Evolutionary conservation across 1,140 invertebrate genomes (phyloP), one percentile per base, ranked within the genome.

Genomic region (Mya arenaria): DNA sequence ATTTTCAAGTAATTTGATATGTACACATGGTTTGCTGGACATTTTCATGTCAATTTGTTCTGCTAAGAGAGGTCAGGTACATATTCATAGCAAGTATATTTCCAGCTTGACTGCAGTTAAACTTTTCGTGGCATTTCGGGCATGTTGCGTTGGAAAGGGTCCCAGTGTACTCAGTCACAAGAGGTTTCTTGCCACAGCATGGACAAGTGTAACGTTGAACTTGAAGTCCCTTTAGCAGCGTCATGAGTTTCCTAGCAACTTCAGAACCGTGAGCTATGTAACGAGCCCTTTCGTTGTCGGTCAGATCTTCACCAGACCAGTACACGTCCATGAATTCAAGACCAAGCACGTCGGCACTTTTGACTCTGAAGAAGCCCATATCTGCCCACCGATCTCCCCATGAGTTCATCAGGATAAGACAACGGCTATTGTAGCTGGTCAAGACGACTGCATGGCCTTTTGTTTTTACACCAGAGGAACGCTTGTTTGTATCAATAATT

Each of bases 251-350:
- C 25, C 37, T 30, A 23, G 77, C 63, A 8, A 79, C 48, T 23
- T 69, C 32, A 1, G 63, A 0, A 1, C 77, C 77, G 32, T 60
- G 52, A 19, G 34, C 8, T 10, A 17, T 36, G n/a, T 39, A 69
- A 6, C 41, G 28, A 2, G 32, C 36, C n/a, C 25, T 69, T 60
- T 79, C 77, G 1, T 0, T 0, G 4, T 23, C 1, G 10, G 13
- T 30, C 0, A 81, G 37, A 72, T 73, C 78, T 6, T 52, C 32
- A 15, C 8, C 0, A 3, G 44, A 25, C 77, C 77, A 79, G 52
- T 23, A 79, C 8, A 79, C 77, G 39, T 79, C 65, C 8, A 78
- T 56, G 48, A 78, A 78, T n/a, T 78, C 48, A 2, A 79, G 6
- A 34, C 48, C 48, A n/a, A 79, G 52, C 41, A 79, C 77, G 3